Evolutionary conservation across 2,113 vertebrate species (phyloP).

Genomic region (Emydocephalus ijimae): DNA sequence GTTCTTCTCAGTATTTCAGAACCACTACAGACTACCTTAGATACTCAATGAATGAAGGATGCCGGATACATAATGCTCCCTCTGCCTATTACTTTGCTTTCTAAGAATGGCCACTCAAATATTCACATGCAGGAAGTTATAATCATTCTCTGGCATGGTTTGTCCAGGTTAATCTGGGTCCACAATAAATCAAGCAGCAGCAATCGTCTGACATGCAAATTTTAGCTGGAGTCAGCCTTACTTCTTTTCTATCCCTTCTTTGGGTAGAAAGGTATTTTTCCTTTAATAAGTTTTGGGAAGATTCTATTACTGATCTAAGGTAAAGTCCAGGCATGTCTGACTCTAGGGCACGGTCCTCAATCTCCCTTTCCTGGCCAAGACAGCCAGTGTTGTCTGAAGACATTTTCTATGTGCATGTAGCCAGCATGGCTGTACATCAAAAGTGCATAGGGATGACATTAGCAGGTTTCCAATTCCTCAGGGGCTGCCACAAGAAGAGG

Average conservation of each 20-base stretch:
- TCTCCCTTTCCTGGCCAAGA: neutral
- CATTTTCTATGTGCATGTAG: neutral
- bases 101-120: neutral
- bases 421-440: neutral
- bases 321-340: neutral
- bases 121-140: neutral
- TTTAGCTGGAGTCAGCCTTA: neutral
- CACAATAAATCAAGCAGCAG: neutral
- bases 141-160: neutral
- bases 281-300: neutral
- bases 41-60: too few species aligned
- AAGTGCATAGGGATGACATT: neutral
- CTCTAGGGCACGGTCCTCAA: too few species aligned
- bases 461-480: too few species aligned
- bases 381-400: neutral
- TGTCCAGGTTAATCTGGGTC: neutral
- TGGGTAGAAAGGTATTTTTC: neutral
- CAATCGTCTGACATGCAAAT: neutral
- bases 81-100: neutral
- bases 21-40: too few species aligned
- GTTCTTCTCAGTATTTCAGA: too few species aligned
- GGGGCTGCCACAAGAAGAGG: too few species aligned
- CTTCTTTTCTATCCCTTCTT: neutral
- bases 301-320: neutral
- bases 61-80: too few species aligned